phyloP scores from a whole-genome alignment of 2,113 vertebrate species.

The Amblyornis subalaris region DNA sequence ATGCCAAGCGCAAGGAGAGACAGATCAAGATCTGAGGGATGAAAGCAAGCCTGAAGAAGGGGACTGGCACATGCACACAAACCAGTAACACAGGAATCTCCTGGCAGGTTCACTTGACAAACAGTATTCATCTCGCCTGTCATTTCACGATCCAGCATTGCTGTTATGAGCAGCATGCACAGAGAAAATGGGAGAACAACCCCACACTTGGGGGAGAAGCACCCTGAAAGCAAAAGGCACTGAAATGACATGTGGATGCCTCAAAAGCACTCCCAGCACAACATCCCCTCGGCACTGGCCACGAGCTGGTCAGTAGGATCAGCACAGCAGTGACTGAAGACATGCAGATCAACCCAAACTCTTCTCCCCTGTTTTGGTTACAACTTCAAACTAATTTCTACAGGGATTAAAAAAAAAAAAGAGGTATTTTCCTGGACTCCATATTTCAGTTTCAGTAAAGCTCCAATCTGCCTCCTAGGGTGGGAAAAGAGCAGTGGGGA shows the following conservation, averaged over 20 bases:
- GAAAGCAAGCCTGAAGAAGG: conserved; percentile 10
- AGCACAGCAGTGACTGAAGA: neutral
- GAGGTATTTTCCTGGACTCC: neutral
- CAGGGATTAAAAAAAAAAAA: neutral
- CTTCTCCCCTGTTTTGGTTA: neutral
- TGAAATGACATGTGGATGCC: fast-evolving
- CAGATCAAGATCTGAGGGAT: conserved; percentile 6
- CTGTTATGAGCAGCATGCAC: neutral
- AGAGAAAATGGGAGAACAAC: neutral
- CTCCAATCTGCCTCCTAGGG: fast-evolving
- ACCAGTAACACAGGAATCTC: conserved; percentile 28
- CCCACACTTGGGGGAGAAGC: fast-evolving
- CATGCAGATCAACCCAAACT: fast-evolving
- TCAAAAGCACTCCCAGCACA: neutral
- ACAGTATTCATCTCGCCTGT: neutral
- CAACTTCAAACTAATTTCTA: neutral
- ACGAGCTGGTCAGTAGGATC: neutral
- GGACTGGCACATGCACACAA: neutral
- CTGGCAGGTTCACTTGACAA: neutral
- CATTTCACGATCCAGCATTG: neutral
- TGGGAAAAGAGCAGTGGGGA: neutral
- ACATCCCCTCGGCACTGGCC: neutral
- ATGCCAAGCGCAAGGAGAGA: conserved; percentile 8
- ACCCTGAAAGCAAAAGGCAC: neutral
- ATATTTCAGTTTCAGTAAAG: neutral